Evolutionary conservation across 2,888 invertebrate genomes (phyloP), one percentile per base, ranked within the genome.

Genomic region (Ennomos quercinarius): DNA sequence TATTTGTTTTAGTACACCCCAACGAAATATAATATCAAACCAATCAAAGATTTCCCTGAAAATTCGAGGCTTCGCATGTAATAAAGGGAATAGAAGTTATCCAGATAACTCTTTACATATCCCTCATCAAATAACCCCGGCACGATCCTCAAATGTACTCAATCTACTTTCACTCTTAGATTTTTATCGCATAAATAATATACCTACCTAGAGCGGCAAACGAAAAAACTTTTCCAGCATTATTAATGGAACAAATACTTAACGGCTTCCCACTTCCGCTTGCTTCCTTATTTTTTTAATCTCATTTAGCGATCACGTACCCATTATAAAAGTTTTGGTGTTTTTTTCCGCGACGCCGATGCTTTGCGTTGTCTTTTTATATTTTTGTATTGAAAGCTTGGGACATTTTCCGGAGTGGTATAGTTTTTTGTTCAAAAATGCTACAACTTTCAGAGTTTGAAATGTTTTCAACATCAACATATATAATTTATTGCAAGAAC

Each of bases 251-350:
- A 58, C 52, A 70, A 71, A 78, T 70, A 73, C 66, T 56, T 52
- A 54, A 67, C 54, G 51, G 54, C 51, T 67, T 66, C 50, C 56
- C 53, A 59, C 66, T 67, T 57, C 51, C 63, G 36, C 45, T 66
- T 61, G 51, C 66, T 62, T 58, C 63, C 63, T 53, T 59, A 51
- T 63, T 66, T 75, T 72, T 78, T 76, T 76, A 79, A 81, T 80
- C 73, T 74, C 66, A 73, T 72, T 72, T 67, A 72, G 73, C 63
- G 70, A 73, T 72, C 66, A 59, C 48, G 48, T 53, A 44, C 12
- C 4, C 34, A 13, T 51, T 56, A 49, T 34, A 36, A 52, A 58
- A 53, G 40, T 44, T 58, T 52, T 27, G 36, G 37, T 27, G 9
- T 39, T 52, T 38, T 52, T 57, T 43, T 36, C 49, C 35, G 17